Base-by-base conservation (phyloP, 1,140 invertebrate species). In the Drosophila obscura region DNA sequence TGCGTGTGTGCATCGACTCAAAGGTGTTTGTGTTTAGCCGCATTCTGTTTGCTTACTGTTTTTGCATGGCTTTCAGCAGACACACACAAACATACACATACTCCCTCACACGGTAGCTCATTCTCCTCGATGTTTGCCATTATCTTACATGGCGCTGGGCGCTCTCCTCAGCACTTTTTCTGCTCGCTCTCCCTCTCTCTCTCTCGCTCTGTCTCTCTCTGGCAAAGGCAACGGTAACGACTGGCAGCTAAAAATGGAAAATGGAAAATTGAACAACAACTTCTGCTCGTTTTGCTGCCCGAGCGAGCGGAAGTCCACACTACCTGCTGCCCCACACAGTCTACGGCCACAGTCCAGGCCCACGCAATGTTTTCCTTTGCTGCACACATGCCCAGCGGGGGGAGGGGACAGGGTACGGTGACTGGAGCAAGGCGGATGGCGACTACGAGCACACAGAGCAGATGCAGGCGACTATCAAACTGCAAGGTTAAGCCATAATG, bases 231-330 rank as follows among this genome's bases (percentile, higher is more conserved):
- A 39, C 51, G 69, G 61, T 49, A 66, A 41, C 55, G 60, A 57
- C 73, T 77, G 77, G 58, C 67, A 81, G 88, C 83, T 87, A 82
- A 87, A 87, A 87, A 87, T 88, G 83, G 83, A 81, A 87, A 87
- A 87, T 88, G 83, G 83, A 81, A 87, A 87, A 87, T 87, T 87
- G 83, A 88, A 88, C 83, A 87, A 73, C 83, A 88, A 88, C 84
- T 88, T 88, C 83, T 89, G 83, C 83, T 88, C 83, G 83, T 82
- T 88, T 88, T 88, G 80, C 78, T 88, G 83, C 84, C 84, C 73
- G 83, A 88, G 76, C 79, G 84, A 83, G 83, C 84, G 83, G 83
- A 88, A 88, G 84, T 35, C 41, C 46, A 61, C 49, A 60, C 22
- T 49, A 39, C 7, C 31, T 24, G 53, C 39, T 28, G 35, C 44